These are phyloP conservation scores for Trichosurus vulpecula DNA, from an alignment of 2,797 vertebrate species.

Conservation along the genomic window DNA sequence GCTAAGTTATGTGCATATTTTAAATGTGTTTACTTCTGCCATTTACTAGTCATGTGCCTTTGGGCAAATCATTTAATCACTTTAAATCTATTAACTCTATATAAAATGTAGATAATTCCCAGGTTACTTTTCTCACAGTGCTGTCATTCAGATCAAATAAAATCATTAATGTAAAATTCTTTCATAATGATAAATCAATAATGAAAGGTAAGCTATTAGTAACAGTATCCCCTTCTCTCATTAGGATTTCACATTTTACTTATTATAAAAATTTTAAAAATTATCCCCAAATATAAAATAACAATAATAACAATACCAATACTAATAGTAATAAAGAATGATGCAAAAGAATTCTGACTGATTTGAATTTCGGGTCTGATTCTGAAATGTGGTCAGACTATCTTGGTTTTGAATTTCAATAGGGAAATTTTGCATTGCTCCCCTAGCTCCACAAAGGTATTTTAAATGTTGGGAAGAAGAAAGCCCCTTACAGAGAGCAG, in stretches of 20 bases:
- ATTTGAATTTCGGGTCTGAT: slow-evolving; percentile 71
- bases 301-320: neutral
- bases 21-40: neutral
- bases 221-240: slow-evolving; percentile 36
- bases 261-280: slow-evolving; percentile 43
- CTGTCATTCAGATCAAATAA: neutral
- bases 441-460: slow-evolving; percentile 65
- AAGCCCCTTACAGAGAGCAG: slow-evolving; percentile 61
- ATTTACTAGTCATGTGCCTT: neutral
- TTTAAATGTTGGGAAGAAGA: slow-evolving; percentile 71
- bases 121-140: neutral
- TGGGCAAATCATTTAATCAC: neutral
- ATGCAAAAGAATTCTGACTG: slow-evolving; percentile 63
- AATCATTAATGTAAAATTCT: slow-evolving; percentile 1
- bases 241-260: slow-evolving; percentile 51
- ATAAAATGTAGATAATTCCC: neutral
- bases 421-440: slow-evolving; percentile 68
- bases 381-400: slow-evolving; percentile 75
- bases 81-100: neutral
- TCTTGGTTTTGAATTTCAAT: slow-evolving; percentile 76
- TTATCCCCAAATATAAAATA: neutral
- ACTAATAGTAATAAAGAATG: slow-evolving; percentile 41
- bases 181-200: slow-evolving; percentile 18
- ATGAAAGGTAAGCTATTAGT: slow-evolving; percentile 34
- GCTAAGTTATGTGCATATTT: neutral